These are phyloP conservation scores for Dexiosoma caninum DNA, from an alignment of 2,888 invertebrate genomes.

Conservation along the genomic window DNA sequence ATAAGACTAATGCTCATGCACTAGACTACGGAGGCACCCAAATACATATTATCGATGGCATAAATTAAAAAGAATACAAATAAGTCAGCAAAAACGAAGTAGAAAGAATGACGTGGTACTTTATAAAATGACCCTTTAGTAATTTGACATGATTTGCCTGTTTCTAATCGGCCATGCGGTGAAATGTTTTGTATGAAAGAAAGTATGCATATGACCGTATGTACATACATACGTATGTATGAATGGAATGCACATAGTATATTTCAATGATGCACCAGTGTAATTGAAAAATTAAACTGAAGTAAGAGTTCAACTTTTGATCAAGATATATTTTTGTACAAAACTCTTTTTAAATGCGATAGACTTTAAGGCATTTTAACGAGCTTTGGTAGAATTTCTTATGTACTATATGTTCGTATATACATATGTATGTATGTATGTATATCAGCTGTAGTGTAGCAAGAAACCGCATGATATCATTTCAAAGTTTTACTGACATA, in stretches of 20 bases:
- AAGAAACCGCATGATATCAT: too few species aligned
- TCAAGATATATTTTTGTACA: too few species aligned
- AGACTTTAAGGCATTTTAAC: too few species aligned
- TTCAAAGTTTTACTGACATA: too few species aligned
- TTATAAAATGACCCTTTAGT: constrained; percentile 20
- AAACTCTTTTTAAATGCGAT: too few species aligned
- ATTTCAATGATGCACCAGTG: too few species aligned
- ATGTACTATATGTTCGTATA: background rate
- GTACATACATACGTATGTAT: background rate
- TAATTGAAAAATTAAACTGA: too few species aligned
- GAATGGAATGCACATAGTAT: background rate
- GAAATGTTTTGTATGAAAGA: background rate
- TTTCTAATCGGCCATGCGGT: background rate
- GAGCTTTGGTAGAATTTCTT: too few species aligned
- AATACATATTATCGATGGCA: background rate
- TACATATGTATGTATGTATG: background rate
- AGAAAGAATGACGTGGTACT: constrained; percentile 47
- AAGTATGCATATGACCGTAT: background rate
- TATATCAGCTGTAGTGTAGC: too few species aligned
- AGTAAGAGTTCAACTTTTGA: too few species aligned
- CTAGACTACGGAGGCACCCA: too few species aligned
- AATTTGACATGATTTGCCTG: background rate
- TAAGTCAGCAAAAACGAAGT: background rate
- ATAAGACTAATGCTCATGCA: too few species aligned
- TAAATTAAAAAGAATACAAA: background rate